A percentile compares a stretch with the other conserved stretches of the same genome.
Evolutionary conservation across 1,140 invertebrate species (phyloP).

Genomic region (Rhopalosiphum padi): DNA sequence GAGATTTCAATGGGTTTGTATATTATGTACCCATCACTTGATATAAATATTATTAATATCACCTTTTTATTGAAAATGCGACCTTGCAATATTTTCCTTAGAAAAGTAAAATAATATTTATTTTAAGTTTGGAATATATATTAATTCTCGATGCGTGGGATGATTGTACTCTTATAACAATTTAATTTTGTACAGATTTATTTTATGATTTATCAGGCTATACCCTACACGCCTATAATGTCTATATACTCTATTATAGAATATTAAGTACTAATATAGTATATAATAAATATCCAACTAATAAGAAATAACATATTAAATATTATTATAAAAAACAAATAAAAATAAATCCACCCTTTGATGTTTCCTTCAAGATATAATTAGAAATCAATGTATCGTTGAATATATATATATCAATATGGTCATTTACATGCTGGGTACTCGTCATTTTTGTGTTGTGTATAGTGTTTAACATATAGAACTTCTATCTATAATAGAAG

Average conservation of each 20-base stretch:
- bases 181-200: background rate
- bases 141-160: background rate
- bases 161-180: background rate
- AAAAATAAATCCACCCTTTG: background rate
- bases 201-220: background rate
- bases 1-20: background rate
- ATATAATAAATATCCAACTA: background rate
- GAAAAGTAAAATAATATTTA: background rate
- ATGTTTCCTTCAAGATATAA: background rate
- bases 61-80: background rate
- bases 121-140: background rate
- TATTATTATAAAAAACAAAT: background rate
- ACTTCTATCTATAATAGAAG: background rate
- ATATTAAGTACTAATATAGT: background rate
- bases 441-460: no score
- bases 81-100: background rate
- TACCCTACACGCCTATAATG: no score
- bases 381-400: background rate
- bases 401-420: background rate
- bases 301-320: background rate
- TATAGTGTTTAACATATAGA: background rate
- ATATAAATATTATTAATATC: background rate
- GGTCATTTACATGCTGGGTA: background rate
- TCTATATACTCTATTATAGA: background rate
- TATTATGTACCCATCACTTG: background rate